These are phyloP conservation scores for Luffia ferchaultella DNA, from an alignment of 2,888 invertebrate species.

Conservation along the genomic window DNA sequence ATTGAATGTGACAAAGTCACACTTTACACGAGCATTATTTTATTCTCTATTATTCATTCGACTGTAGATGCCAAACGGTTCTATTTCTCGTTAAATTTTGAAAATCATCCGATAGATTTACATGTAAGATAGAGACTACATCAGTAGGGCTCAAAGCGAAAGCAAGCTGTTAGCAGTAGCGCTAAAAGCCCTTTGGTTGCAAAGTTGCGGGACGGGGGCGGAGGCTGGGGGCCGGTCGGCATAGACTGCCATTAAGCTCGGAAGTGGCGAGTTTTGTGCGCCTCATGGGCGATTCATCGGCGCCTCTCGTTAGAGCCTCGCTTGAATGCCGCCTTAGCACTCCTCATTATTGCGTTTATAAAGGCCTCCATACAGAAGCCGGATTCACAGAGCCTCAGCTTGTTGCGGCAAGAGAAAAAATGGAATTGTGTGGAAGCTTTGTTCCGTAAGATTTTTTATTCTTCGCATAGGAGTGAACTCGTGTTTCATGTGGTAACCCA, in stretches of 20 bases:
- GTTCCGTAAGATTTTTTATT: constrained; percentile 28
- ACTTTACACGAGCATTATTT: no score
- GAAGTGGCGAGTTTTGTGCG: constrained; percentile 59
- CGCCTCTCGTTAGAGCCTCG: constrained; percentile 53
- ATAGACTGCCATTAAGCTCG: constrained; percentile 29
- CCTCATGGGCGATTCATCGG: constrained; percentile 59
- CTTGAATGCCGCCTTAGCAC: constrained; percentile 58
- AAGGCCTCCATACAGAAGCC: constrained; percentile 46
- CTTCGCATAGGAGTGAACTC: no score
- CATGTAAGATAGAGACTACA: no score
- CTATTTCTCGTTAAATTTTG: no score
- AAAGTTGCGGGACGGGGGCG: constrained; percentile 16
- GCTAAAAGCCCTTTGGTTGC: constrained; percentile 51
- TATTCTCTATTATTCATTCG: no score
- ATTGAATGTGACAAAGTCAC: no score
- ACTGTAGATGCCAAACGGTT: no score
- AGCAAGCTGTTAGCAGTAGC: constrained; percentile 37
- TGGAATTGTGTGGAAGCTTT: constrained; percentile 59
- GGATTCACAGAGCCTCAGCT: constrained; percentile 31
- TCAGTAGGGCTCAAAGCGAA: constrained; percentile 47
- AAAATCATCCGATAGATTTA: background rate
- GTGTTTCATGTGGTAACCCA: no score
- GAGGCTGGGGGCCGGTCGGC: background rate
- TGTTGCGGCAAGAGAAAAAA: constrained; percentile 56
- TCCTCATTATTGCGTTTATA: constrained; percentile 66